A percentile compares a stretch with the other conserved stretches of the same genome.
Evolutionary conservation across 2,797 vertebrate species (phyloP).

Genomic region (Pogoniulus pusillus): DNA sequence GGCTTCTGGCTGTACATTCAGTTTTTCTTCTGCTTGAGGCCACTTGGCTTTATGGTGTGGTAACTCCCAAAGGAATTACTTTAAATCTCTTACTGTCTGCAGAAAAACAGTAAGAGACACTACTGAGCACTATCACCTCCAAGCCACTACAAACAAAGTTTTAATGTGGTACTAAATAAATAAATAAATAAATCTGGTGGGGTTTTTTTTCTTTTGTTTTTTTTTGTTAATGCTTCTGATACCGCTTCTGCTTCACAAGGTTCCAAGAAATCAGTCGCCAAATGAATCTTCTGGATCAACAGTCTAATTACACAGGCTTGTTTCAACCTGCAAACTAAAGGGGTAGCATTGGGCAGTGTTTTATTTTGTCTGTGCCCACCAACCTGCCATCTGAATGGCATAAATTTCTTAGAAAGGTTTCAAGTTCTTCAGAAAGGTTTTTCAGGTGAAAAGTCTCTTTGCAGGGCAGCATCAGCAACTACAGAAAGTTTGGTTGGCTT

Average conservation of each 20-base stretch:
- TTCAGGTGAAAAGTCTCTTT: not conserved
- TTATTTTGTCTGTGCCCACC: not conserved
- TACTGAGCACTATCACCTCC: not conserved
- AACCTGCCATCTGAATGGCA: not conserved
- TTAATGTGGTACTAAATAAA: slow-evolving; percentile 40
- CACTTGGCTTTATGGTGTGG: not conserved
- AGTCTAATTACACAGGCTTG: slow-evolving; percentile 31
- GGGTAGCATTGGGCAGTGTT: not conserved
- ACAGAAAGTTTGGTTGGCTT: not conserved
- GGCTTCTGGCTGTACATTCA: not conserved
- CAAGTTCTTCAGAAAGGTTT: not conserved
- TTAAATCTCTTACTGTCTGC: slow-evolving; percentile 31
- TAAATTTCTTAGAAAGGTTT: not conserved
- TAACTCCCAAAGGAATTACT: slow-evolving; percentile 25
- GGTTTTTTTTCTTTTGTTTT: too few species aligned
- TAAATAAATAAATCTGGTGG: not conserved
- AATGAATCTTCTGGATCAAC: slow-evolving; percentile 19
- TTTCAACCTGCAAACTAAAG: slow-evolving; percentile 10
- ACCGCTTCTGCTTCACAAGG: not conserved
- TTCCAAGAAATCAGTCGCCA: slow-evolving; percentile 12
- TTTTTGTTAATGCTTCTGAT: slow-evolving; percentile 50
- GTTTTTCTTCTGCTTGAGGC: slow-evolving; percentile 39
- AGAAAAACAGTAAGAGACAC: not conserved
- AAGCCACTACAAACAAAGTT: not conserved
- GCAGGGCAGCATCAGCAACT: not conserved